phyloP scores from a whole-genome alignment of 2,888 invertebrate species.

The Boloria selene region DNA sequence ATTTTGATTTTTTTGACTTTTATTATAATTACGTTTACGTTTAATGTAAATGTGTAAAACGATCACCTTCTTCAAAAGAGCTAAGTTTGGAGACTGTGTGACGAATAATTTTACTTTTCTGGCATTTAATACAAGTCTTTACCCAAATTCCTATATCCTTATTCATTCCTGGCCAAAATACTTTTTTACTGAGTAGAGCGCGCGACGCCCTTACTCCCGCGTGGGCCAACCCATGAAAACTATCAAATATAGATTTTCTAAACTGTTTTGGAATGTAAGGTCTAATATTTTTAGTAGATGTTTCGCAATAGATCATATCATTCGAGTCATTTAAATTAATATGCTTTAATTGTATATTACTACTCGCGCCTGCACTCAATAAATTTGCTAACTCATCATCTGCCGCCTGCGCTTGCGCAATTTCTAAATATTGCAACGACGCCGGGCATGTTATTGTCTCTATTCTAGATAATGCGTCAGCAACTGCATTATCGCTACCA shows the following conservation, averaged over 20 bases:
- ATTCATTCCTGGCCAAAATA: conserved; percentile 40
- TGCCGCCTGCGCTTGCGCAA: conserved; percentile 44
- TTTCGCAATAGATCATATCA: conserved; percentile 29
- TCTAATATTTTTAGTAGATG: conserved; percentile 11
- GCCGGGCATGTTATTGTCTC: too few species aligned
- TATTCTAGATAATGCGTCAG: too few species aligned
- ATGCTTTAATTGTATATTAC: too few species aligned
- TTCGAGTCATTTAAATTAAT: too few species aligned
- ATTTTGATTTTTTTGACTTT: too few species aligned
- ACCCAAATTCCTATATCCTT: conserved; percentile 33
- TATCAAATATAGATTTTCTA: too few species aligned
- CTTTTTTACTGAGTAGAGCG: not conserved
- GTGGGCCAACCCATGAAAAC: too few species aligned
- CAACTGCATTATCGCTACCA: too few species aligned
- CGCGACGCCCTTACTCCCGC: not conserved
- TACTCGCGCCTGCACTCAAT: not conserved
- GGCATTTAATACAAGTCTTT: conserved; percentile 35
- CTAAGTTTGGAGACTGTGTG: conserved; percentile 28
- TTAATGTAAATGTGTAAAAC: too few species aligned
- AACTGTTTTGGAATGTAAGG: not conserved
- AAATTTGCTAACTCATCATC: conserved; percentile 40
- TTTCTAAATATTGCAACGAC: conserved; percentile 39
- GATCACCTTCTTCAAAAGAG: too few species aligned
- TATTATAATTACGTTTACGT: too few species aligned
- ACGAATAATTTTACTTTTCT: conserved; percentile 32